Evolutionary conservation across 1,140 invertebrate genomes (phyloP), one percentile per base, ranked within the genome.

Genomic region (Asobara japonica): DNA sequence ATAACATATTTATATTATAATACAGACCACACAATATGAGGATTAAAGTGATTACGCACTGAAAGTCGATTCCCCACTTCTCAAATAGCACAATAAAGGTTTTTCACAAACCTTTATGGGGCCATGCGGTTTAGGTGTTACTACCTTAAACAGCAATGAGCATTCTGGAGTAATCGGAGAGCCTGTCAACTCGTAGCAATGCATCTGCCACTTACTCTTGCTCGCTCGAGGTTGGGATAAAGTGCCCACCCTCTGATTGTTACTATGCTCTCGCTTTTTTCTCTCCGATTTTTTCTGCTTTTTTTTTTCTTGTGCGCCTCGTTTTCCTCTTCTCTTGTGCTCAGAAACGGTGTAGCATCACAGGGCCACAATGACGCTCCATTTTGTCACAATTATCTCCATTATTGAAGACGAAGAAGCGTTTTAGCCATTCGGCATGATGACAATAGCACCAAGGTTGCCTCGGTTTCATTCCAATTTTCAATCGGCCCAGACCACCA

Each of bases 351-450:
- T 30, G 13, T 25, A 30, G 4, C 45, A 25, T 68, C 67, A 31
- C 16, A 62, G 27, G n/a, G 25, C 66, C 30, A 73, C 74, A 76
- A 73, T 76, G 74, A 68, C 71, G 41, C 71, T 73, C 75, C 72
- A 76, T 76, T 76, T 74, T 74, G 73, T 72, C 27, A 76, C 75
- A 76, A 76, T 76, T 76, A 76, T 74, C 72, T 71, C 72, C 41
- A 74, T 74, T 73, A 73, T 74, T 13, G 10, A 13, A 41, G 20
- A 41, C 30, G 62, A 66, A 75, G 67, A 72, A 76, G 60, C 74
- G 71, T 67, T 76, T 73, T 68, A 72, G 62, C 71, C 65, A 64
- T 41, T 71, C 31, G 41, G 45, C 62, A 65, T 29, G 30, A 71
- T 64, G 13, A 71, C 70, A 71, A 71, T 71, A 29, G 56, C 33